Conservation (phyloP, 64 coral and sea anemone species). For the Montipora cactus region DNA sequence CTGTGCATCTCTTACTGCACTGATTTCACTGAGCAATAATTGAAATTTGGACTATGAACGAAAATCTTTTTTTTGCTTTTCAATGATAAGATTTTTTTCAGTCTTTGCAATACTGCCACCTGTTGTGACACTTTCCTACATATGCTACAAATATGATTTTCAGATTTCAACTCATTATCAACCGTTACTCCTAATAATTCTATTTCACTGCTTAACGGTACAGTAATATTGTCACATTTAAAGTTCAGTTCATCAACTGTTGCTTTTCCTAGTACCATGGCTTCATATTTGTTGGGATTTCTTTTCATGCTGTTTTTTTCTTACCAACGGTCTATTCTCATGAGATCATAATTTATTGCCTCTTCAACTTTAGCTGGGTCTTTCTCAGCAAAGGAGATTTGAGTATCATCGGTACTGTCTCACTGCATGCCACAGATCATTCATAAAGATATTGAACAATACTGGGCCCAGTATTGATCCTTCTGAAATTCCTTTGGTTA, state of each 20-base stretch:
- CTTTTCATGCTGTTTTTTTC: slow-evolving; percentile 53
- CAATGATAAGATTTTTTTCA: neutral
- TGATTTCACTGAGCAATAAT: neutral
- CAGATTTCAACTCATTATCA: neutral
- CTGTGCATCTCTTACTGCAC: no score
- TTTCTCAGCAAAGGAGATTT: slow-evolving; percentile 19
- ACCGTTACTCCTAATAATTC: neutral
- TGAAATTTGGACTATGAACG: neutral
- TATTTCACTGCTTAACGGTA: neutral
- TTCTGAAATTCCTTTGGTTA: neutral
- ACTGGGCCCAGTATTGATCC: neutral
- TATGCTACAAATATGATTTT: neutral
- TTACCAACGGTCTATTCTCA: slow-evolving; percentile 48
- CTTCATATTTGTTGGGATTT: slow-evolving; percentile 45
- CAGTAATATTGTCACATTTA: neutral
- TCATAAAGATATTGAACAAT: neutral
- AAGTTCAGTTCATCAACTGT: slow-evolving; percentile 13
- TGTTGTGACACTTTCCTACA: neutral
- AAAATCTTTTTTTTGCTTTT: no score
- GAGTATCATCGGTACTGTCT: neutral
- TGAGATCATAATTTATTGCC: slow-evolving; percentile 39
- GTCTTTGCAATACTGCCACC: neutral
- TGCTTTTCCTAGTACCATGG: slow-evolving; percentile 30
- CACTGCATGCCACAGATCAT: neutral
- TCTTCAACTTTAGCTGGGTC: slow-evolving; percentile 42